Evolutionary conservation across 2,797 vertebrate species (phyloP), one percentile per base, ranked within the genome.

Genomic region (Micropoecilia bifurca): DNA sequence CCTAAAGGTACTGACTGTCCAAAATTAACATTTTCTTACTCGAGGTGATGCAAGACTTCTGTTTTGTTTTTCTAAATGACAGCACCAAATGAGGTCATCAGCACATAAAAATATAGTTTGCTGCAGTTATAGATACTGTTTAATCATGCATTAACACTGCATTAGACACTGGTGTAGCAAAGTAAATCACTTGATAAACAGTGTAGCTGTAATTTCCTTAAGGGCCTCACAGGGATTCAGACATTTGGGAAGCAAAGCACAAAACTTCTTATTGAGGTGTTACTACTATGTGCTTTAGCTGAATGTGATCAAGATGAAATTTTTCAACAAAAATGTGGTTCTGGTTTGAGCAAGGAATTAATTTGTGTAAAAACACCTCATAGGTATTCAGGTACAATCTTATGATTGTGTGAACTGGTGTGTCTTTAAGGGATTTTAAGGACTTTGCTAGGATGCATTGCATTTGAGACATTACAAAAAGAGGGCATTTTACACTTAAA

Each of bases 1-100:
- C 91, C 97, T 99, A 77, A 99, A 99, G 97, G 99, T 99, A 96
- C 13, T 13, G 2, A 12, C 63, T 68, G 36, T 68, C 22, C 68
- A 45, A 45, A 71, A 28, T 71, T 14, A 25, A 71, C 2, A 71
- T 71, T n/a, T 45, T 14, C 6, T 45, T 43, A n/a, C 39, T 6
- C 13, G 28, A 28, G 12, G 25, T 45, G 25, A 71, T 16, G 12
- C 10, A 71, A 43, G 12, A 28, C 13, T 12, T 59, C 10, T 28
- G 7, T 14, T 43, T n/a, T 43, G 22, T 41, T 20, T 43, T n/a
- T 22, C 25, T 6, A 43, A 25, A 10, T 20, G 25, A 43, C 22
- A 43, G 9, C 25, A 22, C 20, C 28, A 33, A 14, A 33, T 14
- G 18, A 22, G 61, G 33, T 33, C 61, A 63, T 36, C 59, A 63